Evolutionary conservation across 1,140 invertebrate species (phyloP).

Genomic region (Saxidomus purpurata): DNA sequence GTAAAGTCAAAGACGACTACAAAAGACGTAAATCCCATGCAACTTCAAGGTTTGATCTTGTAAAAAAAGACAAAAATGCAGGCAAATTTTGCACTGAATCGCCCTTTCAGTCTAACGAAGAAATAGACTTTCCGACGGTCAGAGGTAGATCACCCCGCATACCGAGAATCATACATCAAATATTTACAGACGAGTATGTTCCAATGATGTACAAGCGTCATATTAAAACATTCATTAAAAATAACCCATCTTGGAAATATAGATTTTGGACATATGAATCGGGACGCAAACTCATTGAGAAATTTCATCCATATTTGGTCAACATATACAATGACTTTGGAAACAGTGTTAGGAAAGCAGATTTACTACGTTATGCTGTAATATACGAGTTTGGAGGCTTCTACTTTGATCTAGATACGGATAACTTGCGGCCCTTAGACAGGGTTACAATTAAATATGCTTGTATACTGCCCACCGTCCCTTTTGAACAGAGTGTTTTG

Average conservation of each 20-base stretch:
- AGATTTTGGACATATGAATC: conserved; percentile 42
- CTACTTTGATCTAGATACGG: conserved; percentile 40
- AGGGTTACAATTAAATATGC: not conserved
- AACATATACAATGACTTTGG: conserved; percentile 1
- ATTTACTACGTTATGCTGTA: not conserved
- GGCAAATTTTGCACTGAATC: no score
- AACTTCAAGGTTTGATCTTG: no score
- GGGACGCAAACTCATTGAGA: not conserved
- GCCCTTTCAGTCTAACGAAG: not conserved
- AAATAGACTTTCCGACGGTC: conserved; percentile 62
- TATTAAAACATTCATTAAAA: conserved; percentile 72
- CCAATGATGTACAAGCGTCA: conserved; percentile 71
- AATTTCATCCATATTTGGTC: conserved; percentile 6
- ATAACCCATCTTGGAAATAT: conserved; percentile 67
- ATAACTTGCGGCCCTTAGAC: not conserved
- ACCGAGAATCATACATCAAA: conserved; percentile 82
- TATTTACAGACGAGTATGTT: conserved; percentile 73
- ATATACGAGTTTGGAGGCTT: conserved; percentile 40
- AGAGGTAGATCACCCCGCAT: conserved; percentile 60
- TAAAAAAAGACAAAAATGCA: no score
- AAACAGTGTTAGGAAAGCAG: not conserved
- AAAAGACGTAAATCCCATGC: no score
- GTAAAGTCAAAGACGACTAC: no score
- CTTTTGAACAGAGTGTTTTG: conserved; percentile 7
- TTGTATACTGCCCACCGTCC: not conserved